phyloP scores from a whole-genome alignment of 2,797 vertebrate genomes.

The Pangasius djambal region DNA sequence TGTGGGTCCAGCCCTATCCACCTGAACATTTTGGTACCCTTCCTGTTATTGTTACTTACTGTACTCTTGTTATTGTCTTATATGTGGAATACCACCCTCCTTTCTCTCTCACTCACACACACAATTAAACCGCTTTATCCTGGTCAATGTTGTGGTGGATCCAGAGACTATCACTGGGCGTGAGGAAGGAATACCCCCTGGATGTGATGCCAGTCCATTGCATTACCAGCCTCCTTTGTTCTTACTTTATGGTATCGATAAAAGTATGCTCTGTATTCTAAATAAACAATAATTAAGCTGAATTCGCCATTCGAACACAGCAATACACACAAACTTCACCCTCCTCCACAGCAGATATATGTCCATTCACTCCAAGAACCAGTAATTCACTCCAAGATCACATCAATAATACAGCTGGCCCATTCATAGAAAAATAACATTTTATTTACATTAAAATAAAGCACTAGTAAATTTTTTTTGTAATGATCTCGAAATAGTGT shows the following conservation, averaged over 20 bases:
- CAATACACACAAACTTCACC: neutral
- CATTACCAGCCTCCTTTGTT: neutral
- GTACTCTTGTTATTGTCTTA: no score
- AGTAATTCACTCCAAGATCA: neutral
- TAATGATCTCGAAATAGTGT: neutral
- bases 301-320: neutral
- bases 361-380: neutral
- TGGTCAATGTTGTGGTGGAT: neutral
- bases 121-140: neutral
- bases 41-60: no score
- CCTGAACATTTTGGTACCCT: no score
- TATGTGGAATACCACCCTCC: neutral
- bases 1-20: no score
- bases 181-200: neutral
- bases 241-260: neutral
- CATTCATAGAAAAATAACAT: constrained; percentile 44
- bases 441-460: constrained; percentile 52
- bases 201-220: neutral
- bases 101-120: neutral
- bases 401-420: neutral
- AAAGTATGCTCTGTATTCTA: neutral
- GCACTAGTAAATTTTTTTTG: neutral
- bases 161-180: neutral
- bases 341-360: neutral
- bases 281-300: neutral